Conservation (phyloP, 2,113 vertebrate genomes). For the Podocnemis expansa region DNA sequence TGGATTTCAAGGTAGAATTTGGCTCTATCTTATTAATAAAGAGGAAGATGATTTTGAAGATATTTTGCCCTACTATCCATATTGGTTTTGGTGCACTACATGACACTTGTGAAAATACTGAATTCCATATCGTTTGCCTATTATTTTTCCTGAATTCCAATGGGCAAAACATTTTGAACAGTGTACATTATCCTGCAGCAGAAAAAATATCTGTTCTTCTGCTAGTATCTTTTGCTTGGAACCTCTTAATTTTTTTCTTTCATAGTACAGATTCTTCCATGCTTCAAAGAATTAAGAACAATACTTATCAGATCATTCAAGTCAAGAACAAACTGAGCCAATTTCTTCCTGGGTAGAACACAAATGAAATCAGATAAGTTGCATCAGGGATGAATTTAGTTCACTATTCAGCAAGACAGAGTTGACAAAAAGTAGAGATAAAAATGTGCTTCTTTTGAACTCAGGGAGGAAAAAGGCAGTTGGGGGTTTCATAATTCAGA, state of each 20-base stretch:
- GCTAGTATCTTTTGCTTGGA: background rate
- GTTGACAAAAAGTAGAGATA: background rate
- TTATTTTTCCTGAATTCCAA: background rate
- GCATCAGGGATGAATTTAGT: background rate
- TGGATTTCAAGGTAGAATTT: background rate
- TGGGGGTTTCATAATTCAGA: background rate
- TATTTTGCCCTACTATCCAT: background rate
- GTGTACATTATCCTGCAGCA: background rate
- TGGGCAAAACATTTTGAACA: background rate
- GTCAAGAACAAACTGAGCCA: background rate
- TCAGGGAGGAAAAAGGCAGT: background rate
- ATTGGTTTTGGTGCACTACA: background rate
- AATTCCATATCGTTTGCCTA: background rate
- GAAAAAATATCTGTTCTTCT: too few species aligned
- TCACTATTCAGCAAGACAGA: background rate
- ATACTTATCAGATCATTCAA: background rate
- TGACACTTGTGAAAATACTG: background rate
- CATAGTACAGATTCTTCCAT: background rate
- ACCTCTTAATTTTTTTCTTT: background rate
- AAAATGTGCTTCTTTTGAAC: background rate
- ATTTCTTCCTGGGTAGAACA: background rate
- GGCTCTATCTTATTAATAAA: background rate
- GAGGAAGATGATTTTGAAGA: background rate
- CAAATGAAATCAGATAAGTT: background rate
- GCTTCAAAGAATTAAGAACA: background rate